Evolutionary conservation across 2,113 vertebrate genomes (phyloP).

Genomic region (Dendrocopos noguchii): DNA sequence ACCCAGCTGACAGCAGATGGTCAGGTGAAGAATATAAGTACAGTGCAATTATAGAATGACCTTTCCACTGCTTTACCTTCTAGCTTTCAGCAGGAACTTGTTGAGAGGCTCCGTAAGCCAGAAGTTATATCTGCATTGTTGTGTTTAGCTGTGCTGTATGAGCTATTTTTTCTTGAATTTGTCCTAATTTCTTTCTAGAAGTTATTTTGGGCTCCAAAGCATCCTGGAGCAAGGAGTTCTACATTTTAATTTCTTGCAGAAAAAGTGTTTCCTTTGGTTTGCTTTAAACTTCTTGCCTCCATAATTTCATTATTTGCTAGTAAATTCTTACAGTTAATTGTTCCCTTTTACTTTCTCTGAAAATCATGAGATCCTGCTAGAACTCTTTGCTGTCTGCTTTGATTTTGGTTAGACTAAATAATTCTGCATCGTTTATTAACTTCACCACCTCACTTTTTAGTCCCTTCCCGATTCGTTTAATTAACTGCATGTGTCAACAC

Average conservation of each 20-base stretch:
- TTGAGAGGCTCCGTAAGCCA: background rate
- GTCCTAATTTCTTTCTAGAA: background rate
- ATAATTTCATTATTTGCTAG: constrained; percentile 14
- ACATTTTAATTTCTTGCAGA: constrained; percentile 15
- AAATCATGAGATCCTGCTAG: background rate
- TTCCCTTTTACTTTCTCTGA: constrained; percentile 24
- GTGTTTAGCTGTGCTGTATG: background rate
- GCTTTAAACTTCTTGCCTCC: background rate
- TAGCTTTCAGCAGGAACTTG: background rate
- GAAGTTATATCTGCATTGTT: background rate
- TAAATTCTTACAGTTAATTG: constrained; percentile 4
- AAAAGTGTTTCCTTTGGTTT: constrained; percentile 18
- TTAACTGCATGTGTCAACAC: background rate
- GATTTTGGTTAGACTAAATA: background rate
- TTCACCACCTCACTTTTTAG: background rate
- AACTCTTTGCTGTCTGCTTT: background rate
- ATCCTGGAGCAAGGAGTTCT: background rate
- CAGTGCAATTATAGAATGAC: background rate
- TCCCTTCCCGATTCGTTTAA: background rate
- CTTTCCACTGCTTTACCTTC: background rate
- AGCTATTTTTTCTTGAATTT: background rate
- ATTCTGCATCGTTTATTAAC: background rate
- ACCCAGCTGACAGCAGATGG: background rate
- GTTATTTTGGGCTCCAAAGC: background rate
- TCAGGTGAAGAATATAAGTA: background rate